Evolutionary conservation across 2,797 vertebrate genomes (phyloP).

Genomic region (Aselliscus stoliczkanus): DNA sequence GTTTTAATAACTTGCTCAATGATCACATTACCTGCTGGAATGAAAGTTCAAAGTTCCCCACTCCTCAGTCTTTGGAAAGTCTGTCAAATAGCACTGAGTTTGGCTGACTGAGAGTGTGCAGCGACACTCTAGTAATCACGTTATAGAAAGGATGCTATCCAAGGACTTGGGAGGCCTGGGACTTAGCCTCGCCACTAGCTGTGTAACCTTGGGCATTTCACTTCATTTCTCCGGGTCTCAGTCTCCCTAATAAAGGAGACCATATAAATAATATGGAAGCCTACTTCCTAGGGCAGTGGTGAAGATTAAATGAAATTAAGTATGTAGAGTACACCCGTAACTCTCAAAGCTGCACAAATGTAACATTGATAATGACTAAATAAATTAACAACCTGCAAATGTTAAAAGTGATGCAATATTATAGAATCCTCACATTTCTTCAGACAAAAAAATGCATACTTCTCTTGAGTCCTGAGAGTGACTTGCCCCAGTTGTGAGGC

Average conservation of each 20-base stretch:
- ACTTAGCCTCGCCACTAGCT: background rate
- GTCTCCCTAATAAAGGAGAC: background rate
- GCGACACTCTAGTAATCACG: background rate
- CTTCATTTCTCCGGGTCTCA: background rate
- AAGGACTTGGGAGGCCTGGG: background rate
- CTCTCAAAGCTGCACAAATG: background rate
- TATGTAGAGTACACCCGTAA: background rate
- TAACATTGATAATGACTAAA: background rate
- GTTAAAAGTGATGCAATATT: background rate
- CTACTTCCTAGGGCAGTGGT: background rate
- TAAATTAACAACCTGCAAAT: background rate
- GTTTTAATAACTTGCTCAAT: slow-evolving; percentile 12
- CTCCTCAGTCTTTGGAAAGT: slow-evolving; percentile 33
- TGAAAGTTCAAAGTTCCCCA: background rate
- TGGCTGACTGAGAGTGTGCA: background rate
- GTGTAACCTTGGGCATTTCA: background rate
- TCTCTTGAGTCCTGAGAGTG: background rate
- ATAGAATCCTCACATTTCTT: background rate
- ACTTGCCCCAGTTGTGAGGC: background rate
- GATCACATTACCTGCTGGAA: background rate
- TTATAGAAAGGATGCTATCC: background rate
- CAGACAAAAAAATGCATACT: background rate
- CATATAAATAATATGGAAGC: background rate
- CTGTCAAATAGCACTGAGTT: background rate
- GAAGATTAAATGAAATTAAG: background rate